phyloP scores from a whole-genome alignment of 2,888 invertebrate species.

The Maniola hyperantus region DNA sequence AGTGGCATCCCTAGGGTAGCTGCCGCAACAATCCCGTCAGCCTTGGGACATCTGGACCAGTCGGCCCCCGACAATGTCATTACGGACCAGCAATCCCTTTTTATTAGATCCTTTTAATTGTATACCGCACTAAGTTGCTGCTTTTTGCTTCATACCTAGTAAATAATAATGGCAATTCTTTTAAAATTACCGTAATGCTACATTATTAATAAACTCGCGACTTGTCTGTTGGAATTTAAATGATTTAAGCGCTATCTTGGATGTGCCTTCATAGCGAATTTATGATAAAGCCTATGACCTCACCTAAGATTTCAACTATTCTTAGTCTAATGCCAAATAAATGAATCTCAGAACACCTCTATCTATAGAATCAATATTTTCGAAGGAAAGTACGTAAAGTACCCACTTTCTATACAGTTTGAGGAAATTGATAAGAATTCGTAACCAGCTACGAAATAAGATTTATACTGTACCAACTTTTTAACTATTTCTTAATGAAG shows the following conservation, averaged over 20 bases:
- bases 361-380: too few species aligned
- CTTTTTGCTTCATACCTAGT: slow-evolving; percentile 18
- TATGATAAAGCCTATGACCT: neutral
- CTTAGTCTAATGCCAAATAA: too few species aligned
- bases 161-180: slow-evolving; percentile 7
- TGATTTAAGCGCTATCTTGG: neutral
- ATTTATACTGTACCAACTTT: too few species aligned
- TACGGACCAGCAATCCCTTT: slow-evolving; percentile 25
- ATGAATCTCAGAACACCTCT: too few species aligned
- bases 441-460: too few species aligned
- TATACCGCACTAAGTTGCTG: slow-evolving; percentile 5
- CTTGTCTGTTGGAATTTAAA: slow-evolving; percentile 13
- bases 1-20: slow-evolving; percentile 2
- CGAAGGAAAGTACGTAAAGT: too few species aligned
- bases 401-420: too few species aligned
- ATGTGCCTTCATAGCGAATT: neutral
- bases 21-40: slow-evolving; percentile 36
- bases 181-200: slow-evolving; percentile 12
- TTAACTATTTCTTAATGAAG: neutral
- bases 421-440: too few species aligned
- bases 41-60: slow-evolving; percentile 41
- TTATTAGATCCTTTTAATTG: slow-evolving; percentile 28
- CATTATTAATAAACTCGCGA: slow-evolving; percentile 13
- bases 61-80: slow-evolving; percentile 36
- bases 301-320: neutral